These are phyloP conservation scores for Eumeta japonica DNA, from an alignment of 1,140 invertebrate genomes.

Conservation along the genomic window DNA sequence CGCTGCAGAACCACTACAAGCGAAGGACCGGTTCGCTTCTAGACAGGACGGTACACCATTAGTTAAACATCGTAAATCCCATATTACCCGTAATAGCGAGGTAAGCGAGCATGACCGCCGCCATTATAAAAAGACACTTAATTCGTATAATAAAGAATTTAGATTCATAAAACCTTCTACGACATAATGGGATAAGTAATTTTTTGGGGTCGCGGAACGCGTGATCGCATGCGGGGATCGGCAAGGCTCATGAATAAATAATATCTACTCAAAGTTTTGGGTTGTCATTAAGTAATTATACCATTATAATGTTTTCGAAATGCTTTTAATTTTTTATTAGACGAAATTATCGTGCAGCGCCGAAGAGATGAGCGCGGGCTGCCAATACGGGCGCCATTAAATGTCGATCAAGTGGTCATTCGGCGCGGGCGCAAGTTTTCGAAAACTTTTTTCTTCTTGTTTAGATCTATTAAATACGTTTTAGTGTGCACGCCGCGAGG, in stretches of 20 bases:
- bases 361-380: conserved; percentile 20
- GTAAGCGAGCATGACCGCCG: conserved; percentile 32
- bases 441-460: no score
- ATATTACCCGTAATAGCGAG: conserved; percentile 35
- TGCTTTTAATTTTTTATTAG: conserved; percentile 57
- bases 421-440: neutral
- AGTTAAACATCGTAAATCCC: conserved; percentile 18
- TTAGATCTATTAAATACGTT: no score
- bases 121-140: conserved; percentile 34
- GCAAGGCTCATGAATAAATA: conserved; percentile 48
- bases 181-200: conserved; percentile 51
- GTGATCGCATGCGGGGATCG: conserved; percentile 26
- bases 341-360: conserved; percentile 40
- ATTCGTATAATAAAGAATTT: conserved; percentile 43
- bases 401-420: conserved; percentile 42
- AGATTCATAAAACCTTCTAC: conserved; percentile 48
- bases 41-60: no score
- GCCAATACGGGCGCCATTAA: conserved; percentile 33
- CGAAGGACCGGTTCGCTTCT: no score
- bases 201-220: conserved; percentile 34
- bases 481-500: no score
- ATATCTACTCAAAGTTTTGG: conserved; percentile 46
- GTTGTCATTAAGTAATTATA: conserved; percentile 52
- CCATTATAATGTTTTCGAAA: conserved; percentile 51
- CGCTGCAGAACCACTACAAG: no score